Evolutionary conservation across 2,888 invertebrate species (phyloP).

Genomic region (Synanthedon tipuliformis): DNA sequence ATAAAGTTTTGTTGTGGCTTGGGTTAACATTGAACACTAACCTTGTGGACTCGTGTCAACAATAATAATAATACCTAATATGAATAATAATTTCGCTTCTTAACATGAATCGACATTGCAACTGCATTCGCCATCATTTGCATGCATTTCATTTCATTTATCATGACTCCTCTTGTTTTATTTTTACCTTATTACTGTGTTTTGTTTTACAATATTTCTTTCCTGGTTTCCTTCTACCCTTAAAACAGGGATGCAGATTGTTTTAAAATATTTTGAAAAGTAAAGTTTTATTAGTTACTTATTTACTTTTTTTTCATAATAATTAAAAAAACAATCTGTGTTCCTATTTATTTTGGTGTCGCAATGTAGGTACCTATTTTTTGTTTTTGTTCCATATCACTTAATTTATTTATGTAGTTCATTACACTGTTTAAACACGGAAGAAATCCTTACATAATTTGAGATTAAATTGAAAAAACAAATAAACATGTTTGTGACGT

Average conservation of each 20-base stretch:
- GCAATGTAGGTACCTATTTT: too few species aligned
- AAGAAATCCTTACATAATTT: too few species aligned
- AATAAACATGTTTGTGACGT: too few species aligned
- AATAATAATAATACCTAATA: too few species aligned
- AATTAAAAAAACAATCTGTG: too few species aligned
- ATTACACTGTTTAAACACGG: neutral
- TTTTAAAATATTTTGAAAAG: too few species aligned
- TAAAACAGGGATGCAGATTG: too few species aligned
- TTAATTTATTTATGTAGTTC: conserved; percentile 12
- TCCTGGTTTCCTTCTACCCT: conserved; percentile 3
- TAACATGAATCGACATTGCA: conserved; percentile 50
- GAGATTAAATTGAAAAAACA: too few species aligned
- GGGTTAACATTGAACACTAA: conserved; percentile 28
- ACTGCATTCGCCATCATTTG: conserved; percentile 44
- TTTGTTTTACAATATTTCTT: neutral
- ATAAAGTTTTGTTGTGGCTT: conserved; percentile 68
- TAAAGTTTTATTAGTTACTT: too few species aligned
- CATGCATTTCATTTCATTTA: conserved; percentile 26
- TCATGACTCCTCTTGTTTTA: conserved; percentile 1
- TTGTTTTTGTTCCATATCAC: conserved; percentile 11
- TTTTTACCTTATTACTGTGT: neutral
- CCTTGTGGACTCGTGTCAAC: conserved; percentile 30
- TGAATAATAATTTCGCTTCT: conserved; percentile 28
- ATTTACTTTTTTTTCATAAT: too few species aligned
- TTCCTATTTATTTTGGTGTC: too few species aligned